Percentiles rank a stretch among this genome's conserved stretches.
phyloP scores from a whole-genome alignment of 2,888 invertebrate genomes.

The Coelopa pilipes region DNA sequence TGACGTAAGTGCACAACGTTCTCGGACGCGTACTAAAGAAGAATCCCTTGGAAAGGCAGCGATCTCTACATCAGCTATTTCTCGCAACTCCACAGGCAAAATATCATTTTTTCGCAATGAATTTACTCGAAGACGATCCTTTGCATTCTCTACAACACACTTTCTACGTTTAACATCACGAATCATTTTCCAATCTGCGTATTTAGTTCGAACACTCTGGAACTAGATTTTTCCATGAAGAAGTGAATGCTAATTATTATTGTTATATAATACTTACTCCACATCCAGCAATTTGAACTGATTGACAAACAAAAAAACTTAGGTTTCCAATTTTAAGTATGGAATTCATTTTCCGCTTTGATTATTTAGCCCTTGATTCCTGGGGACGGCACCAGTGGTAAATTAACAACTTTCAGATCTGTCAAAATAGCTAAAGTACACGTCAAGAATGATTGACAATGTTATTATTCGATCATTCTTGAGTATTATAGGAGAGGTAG shows the following conservation, averaged over 20 bases:
- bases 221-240: conserved; percentile 66
- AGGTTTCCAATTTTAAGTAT: conserved; percentile 51
- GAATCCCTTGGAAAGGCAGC: conserved; percentile 82
- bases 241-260: background rate
- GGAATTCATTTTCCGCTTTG: conserved; percentile 59
- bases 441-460: too few species aligned
- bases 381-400: background rate
- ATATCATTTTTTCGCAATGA: conserved; percentile 86
- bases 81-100: conserved; percentile 83
- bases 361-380: conserved; percentile 11
- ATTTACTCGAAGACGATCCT: conserved; percentile 82
- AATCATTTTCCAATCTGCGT: conserved; percentile 85
- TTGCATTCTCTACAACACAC: conserved; percentile 78
- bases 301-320: conserved; percentile 53
- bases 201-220: conserved; percentile 80
- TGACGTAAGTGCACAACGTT: conserved; percentile 90
- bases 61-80: conserved; percentile 81
- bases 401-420: background rate
- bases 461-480: too few species aligned
- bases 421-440: too few species aligned
- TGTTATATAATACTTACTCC: conserved; percentile 52
- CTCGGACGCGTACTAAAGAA: conserved; percentile 73
- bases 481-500: too few species aligned
- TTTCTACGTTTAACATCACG: conserved; percentile 87
- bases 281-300: conserved; percentile 57